Percentiles rank a stretch among this genome's conserved stretches.
phyloP scores from a whole-genome alignment of 37 sponge, comb jelly and placozoan species.

The Ianthella basta region DNA sequence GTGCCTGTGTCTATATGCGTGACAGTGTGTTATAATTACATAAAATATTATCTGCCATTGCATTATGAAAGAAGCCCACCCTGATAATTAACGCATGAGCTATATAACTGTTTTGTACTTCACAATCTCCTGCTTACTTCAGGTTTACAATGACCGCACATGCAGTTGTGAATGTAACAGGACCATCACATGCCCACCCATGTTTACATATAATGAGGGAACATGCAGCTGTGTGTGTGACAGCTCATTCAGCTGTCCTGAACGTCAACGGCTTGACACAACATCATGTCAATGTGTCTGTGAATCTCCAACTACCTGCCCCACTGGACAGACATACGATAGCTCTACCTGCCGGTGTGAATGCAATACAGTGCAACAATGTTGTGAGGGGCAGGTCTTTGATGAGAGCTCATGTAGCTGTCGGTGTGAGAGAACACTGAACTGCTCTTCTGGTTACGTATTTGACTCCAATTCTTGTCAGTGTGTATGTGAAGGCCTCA shows the following conservation, averaged over 20 bases:
- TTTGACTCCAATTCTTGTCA: neutral
- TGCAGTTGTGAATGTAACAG: neutral
- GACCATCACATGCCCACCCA: neutral
- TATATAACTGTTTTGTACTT: too few species aligned
- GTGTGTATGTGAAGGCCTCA: neutral
- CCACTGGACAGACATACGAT: neutral
- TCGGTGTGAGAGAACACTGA: neutral
- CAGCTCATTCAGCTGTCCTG: too few species aligned
- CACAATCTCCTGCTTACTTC: too few species aligned
- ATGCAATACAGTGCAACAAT: neutral
- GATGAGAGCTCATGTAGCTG: neutral
- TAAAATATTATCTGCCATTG: too few species aligned
- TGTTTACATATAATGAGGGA: too few species aligned
- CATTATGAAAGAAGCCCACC: too few species aligned
- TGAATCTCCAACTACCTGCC: neutral
- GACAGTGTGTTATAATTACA: too few species aligned
- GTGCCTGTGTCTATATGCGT: too few species aligned
- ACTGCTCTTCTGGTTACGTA: neutral
- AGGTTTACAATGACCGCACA: too few species aligned
- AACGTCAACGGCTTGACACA: neutral
- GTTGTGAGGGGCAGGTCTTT: neutral
- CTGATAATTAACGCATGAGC: too few species aligned
- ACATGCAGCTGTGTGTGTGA: too few species aligned
- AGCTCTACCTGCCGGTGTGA: neutral
- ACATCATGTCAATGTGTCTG: neutral